Conservation (phyloP, 1,140 invertebrate species). For the Holcopasites calliopsidis region DNA sequence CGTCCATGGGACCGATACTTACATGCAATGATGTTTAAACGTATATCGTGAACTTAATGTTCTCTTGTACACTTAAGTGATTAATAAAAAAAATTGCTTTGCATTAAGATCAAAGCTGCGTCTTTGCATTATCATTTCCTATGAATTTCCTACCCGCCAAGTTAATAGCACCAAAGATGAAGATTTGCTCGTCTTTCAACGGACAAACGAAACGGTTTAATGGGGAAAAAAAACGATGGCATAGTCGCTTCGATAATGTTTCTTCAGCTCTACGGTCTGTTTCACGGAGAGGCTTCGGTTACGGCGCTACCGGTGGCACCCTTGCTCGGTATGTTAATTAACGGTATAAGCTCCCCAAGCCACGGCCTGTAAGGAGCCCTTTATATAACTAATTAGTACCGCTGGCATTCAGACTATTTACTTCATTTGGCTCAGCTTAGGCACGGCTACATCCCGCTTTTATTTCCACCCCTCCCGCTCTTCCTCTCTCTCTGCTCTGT, state of each 20-base stretch:
- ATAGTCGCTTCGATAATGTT: conserved; percentile 62
- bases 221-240: conserved; percentile 52
- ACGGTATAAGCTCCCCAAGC: conserved; percentile 74
- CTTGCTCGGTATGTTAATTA: conserved; percentile 76
- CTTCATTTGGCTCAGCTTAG: conserved; percentile 67
- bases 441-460: conserved; percentile 43
- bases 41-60: no score
- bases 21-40: no score
- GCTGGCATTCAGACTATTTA: conserved; percentile 71
- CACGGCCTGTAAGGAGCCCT: conserved; percentile 65
- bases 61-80: no score
- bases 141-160: background rate
- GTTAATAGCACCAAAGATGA: no score
- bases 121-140: no score
- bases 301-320: conserved; percentile 53
- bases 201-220: no score
- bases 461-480: background rate
- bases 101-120: no score
- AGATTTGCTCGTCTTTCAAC: conserved; percentile 2
- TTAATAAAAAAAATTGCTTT: no score
- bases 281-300: conserved; percentile 47
- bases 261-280: conserved; percentile 42
- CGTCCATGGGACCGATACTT: no score
- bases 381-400: conserved; percentile 75
- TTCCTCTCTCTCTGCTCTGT: background rate